A percentile compares a stretch with the other conserved stretches of the same genome.
Evolutionary conservation across 2,113 vertebrate species (phyloP).

Genomic region (Ornithorhynchus anatinus): DNA sequence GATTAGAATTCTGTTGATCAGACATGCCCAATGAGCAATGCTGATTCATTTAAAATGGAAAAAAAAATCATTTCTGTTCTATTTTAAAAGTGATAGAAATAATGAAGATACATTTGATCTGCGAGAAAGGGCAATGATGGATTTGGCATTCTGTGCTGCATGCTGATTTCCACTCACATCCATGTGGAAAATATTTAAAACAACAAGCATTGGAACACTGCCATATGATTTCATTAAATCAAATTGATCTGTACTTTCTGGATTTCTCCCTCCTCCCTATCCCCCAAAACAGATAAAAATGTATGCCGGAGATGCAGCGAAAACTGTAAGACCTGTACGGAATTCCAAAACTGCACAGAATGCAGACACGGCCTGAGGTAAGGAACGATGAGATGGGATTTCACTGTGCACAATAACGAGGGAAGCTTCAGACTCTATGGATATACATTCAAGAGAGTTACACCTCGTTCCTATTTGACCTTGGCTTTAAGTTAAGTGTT

Average conservation of each 20-base stretch:
- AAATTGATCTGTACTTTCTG: conserved; percentile 18
- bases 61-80: too few species aligned
- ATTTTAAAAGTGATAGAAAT: too few species aligned
- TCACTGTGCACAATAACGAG: neutral
- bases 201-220: neutral
- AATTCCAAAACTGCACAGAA: conserved; percentile 87
- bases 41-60: too few species aligned
- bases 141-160: neutral
- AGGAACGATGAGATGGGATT: conserved; percentile 47
- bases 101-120: too few species aligned
- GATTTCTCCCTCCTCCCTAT: conserved; percentile 11
- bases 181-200: neutral
- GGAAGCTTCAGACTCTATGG: neutral
- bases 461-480: conserved; percentile 11
- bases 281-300: conserved; percentile 80
- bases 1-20: too few species aligned
- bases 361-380: conserved; percentile 93
- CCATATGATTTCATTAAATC: neutral
- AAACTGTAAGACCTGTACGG: conserved; percentile 88
- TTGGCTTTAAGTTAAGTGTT: conserved; percentile 18
- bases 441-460: neutral
- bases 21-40: too few species aligned
- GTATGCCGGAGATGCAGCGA: conserved; percentile 90
- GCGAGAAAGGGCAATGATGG: too few species aligned
- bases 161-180: neutral